Evolutionary conservation across 2,888 invertebrate species (phyloP).

Genomic region (Peribatodes rhomboidaria): DNA sequence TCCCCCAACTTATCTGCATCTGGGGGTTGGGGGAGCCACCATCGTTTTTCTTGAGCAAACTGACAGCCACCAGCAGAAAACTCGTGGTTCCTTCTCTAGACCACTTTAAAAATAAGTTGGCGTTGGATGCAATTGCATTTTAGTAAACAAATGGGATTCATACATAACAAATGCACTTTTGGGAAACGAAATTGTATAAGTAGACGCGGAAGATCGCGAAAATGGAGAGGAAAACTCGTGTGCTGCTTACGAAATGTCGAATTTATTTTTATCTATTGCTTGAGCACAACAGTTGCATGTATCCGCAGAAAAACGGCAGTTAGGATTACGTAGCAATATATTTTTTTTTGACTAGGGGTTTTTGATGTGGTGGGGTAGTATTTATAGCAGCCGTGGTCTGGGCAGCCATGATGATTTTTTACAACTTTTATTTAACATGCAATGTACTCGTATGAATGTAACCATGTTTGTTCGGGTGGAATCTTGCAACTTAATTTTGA

Average conservation of each 20-base stretch:
- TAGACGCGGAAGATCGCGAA: constrained; percentile 7
- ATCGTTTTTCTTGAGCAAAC: neutral
- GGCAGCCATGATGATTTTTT: no score
- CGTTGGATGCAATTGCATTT: constrained; percentile 36
- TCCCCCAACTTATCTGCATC: neutral
- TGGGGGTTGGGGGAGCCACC: neutral
- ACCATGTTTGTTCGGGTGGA: no score
- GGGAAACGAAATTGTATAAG: constrained; percentile 37
- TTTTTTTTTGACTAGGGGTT: no score
- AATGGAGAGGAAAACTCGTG: constrained; percentile 1
- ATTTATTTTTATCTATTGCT: no score
- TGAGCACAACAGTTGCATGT: no score
- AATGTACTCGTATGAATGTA: no score
- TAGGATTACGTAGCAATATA: no score
- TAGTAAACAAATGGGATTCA: constrained; percentile 51
- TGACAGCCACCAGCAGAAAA: constrained; percentile 1
- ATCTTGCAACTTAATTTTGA: no score
- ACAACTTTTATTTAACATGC: no score
- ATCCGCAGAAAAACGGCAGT: no score
- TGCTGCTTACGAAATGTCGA: constrained; percentile 16
- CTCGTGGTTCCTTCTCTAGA: neutral
- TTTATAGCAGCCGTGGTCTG: no score
- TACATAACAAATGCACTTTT: constrained; percentile 47
- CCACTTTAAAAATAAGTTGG: neutral
- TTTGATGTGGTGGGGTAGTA: no score